Percentiles rank a stretch among this genome's conserved stretches.
phyloP scores from a whole-genome alignment of 1,140 invertebrate species.

The Caligus rogercresseyi region DNA sequence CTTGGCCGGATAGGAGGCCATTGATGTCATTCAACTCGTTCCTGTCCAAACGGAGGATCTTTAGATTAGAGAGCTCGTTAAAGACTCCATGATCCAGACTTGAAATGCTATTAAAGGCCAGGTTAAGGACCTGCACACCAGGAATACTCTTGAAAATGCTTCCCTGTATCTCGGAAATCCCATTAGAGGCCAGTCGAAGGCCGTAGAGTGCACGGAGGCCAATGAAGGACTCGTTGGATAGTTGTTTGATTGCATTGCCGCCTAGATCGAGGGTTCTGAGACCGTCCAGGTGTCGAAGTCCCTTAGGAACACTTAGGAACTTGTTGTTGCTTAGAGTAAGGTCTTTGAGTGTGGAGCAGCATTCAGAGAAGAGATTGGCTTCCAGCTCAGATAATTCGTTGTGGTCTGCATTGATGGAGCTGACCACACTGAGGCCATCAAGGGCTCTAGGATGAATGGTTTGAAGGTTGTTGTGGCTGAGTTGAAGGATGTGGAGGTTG shows the following conservation, averaged over 20 bases:
- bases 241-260: slow-evolving; percentile 51
- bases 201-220: slow-evolving; percentile 61
- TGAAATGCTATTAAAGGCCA: slow-evolving; percentile 63
- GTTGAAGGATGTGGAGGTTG: slow-evolving; percentile 57
- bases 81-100: slow-evolving; percentile 53
- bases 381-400: slow-evolving; percentile 55
- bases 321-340: slow-evolving; percentile 63
- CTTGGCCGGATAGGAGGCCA: slow-evolving; percentile 60
- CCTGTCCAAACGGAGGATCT: slow-evolving; percentile 65
- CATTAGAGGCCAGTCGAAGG: slow-evolving; percentile 65
- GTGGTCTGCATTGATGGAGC: slow-evolving; percentile 54
- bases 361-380: slow-evolving; percentile 56
- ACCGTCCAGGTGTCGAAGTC: slow-evolving; percentile 50
- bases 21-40: slow-evolving; percentile 67
- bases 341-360: slow-evolving; percentile 50
- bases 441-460: slow-evolving; percentile 54
- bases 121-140: slow-evolving; percentile 63
- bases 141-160: slow-evolving; percentile 59
- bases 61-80: slow-evolving; percentile 52
- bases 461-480: slow-evolving; percentile 58
- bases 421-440: slow-evolving; percentile 57
- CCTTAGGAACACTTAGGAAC: slow-evolving; percentile 48
- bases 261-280: slow-evolving; percentile 58
- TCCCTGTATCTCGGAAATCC: slow-evolving; percentile 62
- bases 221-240: slow-evolving; percentile 58